Evolutionary conservation across 2,113 vertebrate genomes (phyloP).

Genomic region (Silurus glanis): DNA sequence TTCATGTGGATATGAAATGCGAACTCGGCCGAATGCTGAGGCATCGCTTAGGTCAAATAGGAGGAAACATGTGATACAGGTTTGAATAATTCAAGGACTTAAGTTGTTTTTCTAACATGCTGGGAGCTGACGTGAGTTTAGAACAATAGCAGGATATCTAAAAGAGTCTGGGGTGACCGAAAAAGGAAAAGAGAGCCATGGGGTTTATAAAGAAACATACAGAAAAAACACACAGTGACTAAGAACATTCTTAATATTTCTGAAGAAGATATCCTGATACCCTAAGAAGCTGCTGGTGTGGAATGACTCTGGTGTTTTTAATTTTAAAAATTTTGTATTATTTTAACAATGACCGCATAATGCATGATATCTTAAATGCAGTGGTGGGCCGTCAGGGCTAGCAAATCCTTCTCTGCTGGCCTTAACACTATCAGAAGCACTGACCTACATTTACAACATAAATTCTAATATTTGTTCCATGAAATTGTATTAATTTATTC

Average conservation of each 20-base stretch:
- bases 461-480: no score
- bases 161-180: slow-evolving; percentile 38
- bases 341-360: no score
- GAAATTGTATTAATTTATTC: no score
- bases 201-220: slow-evolving; percentile 46
- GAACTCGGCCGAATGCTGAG: slow-evolving; percentile 52
- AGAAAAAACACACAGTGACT: slow-evolving; percentile 50
- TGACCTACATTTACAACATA: no score
- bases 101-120: slow-evolving; percentile 34
- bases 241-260: slow-evolving; percentile 26
- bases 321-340: no score
- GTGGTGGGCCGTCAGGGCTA: no score
- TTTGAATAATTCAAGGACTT: slow-evolving; percentile 68
- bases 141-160: slow-evolving; percentile 72
- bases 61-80: slow-evolving; percentile 61
- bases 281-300: not conserved
- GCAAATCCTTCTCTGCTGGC: no score
- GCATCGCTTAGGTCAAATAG: slow-evolving; percentile 60
- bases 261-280: slow-evolving; percentile 4
- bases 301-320: not conserved
- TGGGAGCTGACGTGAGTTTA: slow-evolving; percentile 32
- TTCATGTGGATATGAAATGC: slow-evolving; percentile 54
- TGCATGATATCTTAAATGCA: no score
- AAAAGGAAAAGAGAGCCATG: slow-evolving; percentile 56
- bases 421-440: no score